Conservation (phyloP, 2,888 invertebrate species). For the Loripinus fragilis region DNA sequence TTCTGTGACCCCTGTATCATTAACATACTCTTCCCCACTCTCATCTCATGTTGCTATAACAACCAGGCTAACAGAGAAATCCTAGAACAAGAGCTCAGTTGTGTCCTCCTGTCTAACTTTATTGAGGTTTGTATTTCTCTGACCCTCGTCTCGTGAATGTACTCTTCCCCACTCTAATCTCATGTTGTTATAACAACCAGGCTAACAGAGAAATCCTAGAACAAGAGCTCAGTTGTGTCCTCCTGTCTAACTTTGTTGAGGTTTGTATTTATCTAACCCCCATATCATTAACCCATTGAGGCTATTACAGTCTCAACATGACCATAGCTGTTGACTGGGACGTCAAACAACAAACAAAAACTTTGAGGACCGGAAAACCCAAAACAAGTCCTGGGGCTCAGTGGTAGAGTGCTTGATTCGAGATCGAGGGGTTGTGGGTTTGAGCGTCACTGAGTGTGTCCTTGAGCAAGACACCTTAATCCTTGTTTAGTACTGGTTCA, state of each 20-base stretch:
- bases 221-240: conserved; percentile 86
- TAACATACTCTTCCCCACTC: conserved; percentile 90
- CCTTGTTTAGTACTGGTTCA: too few species aligned
- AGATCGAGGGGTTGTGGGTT: too few species aligned
- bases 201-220: conserved; percentile 91
- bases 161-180: conserved; percentile 92
- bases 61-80: conserved; percentile 90
- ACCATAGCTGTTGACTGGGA: too few species aligned
- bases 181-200: conserved; percentile 87
- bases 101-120: conserved; percentile 83
- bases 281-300: conserved; percentile 88
- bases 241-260: conserved; percentile 84
- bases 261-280: conserved; percentile 85
- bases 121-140: conserved; percentile 82
- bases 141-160: conserved; percentile 89
- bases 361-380: too few species aligned
- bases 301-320: too few species aligned
- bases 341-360: too few species aligned
- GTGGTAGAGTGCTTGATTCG: too few species aligned
- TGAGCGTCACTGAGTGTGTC: too few species aligned
- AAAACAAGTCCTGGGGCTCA: too few species aligned
- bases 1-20: conserved; percentile 88
- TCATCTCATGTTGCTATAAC: conserved; percentile 88
- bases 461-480: too few species aligned
- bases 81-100: conserved; percentile 88